phyloP scores from a whole-genome alignment of 2,797 vertebrate genomes.

The Steatocranus sp. region DNA sequence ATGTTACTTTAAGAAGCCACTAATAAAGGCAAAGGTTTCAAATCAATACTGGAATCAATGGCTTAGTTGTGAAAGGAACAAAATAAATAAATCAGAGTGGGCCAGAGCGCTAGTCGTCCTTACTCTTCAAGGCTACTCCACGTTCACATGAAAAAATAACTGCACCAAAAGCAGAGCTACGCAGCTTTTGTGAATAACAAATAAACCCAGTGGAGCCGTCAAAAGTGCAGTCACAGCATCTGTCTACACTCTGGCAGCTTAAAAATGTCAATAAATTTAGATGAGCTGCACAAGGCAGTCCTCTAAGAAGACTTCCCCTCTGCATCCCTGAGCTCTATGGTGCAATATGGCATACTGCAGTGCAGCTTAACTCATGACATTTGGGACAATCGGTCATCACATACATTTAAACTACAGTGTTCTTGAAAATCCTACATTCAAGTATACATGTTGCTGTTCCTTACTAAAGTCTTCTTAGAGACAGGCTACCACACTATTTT shows the following conservation, averaged over 20 bases:
- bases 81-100: background rate
- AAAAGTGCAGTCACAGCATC: conserved; percentile 54
- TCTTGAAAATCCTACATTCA: background rate
- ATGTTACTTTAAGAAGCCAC: background rate
- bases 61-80: background rate
- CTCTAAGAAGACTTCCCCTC: conserved; percentile 9
- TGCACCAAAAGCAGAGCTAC: background rate
- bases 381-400: background rate
- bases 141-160: conserved; percentile 29
- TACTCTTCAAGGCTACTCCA: background rate
- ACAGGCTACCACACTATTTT: background rate
- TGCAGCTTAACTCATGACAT: background rate
- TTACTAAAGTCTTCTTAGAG: background rate
- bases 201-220: conserved; percentile 16
- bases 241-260: conserved; percentile 27
- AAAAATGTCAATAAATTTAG: conserved; percentile 48
- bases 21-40: background rate
- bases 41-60: background rate
- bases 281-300: conserved; percentile 44
- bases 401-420: background rate
- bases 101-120: background rate
- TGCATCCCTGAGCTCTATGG: background rate
- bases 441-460: background rate
- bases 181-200: conserved; percentile 31
- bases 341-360: conserved; percentile 26